Percentiles rank a stretch among this genome's conserved stretches.
These are phyloP conservation scores for Propithecus coquereli DNA, from an alignment of 2,113 vertebrate genomes.

Conservation along the genomic window DNA sequence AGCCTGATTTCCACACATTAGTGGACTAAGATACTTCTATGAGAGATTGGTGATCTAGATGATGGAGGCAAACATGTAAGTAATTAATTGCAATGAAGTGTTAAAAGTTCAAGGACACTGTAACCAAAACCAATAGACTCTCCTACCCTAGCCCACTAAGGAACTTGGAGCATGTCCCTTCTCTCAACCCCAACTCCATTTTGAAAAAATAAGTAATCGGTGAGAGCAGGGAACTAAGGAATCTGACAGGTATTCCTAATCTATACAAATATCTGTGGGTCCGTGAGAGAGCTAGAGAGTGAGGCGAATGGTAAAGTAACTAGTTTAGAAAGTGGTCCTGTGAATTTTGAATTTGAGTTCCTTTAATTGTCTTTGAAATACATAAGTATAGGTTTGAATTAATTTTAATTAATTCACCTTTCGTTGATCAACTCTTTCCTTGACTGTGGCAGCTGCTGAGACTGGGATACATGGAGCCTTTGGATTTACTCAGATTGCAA, in stretches of 20 bases:
- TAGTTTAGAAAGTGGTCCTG: neutral
- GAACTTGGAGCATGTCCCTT: neutral
- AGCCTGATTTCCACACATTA: neutral
- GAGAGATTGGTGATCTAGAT: neutral
- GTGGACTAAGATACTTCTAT: neutral
- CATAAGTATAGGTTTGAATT: neutral
- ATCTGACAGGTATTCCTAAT: neutral
- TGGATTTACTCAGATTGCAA: neutral
- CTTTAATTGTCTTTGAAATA: neutral
- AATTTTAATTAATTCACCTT: neutral
- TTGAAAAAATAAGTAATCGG: neutral
- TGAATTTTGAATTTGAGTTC: neutral
- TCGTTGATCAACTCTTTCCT: neutral
- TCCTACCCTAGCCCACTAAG: neutral
- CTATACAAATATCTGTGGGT: neutral
- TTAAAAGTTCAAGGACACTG: neutral
- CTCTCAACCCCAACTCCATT: neutral
- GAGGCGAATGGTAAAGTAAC: neutral
- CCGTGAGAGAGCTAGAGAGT: neutral
- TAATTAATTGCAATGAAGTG: neutral
- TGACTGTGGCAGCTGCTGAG: neutral
- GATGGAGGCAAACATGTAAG: neutral
- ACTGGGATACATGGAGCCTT: neutral
- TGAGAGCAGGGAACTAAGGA: neutral
- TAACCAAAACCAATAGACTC: neutral